Evolutionary conservation across 92 coral and sea anemone species (phyloP).

Genomic region (Actinernus sp.): DNA sequence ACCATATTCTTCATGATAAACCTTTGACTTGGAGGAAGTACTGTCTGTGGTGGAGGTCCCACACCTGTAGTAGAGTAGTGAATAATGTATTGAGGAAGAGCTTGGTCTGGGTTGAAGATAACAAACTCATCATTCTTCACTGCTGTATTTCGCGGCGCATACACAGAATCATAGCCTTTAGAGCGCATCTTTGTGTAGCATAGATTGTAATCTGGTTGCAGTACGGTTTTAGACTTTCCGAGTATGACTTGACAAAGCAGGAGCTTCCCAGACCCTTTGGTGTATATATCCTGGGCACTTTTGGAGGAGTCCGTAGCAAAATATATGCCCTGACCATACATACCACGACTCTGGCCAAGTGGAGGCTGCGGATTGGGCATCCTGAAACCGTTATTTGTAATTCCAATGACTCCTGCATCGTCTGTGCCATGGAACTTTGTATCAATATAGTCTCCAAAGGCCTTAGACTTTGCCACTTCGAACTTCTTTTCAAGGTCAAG

Average conservation of each 20-base stretch:
- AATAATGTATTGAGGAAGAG: slow-evolving; percentile 45
- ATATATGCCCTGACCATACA: slow-evolving; percentile 42
- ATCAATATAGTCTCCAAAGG: slow-evolving; percentile 33
- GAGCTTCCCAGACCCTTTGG: slow-evolving; percentile 35
- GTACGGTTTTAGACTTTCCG: slow-evolving; percentile 15
- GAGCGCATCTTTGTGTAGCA: slow-evolving; percentile 7
- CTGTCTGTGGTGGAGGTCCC: slow-evolving; percentile 1
- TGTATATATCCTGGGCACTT: slow-evolving; percentile 28
- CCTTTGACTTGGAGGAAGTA: neutral
- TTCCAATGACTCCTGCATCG: slow-evolving; percentile 23
- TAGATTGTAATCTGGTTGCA: slow-evolving; percentile 4
- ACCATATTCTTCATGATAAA: slow-evolving; percentile 1
- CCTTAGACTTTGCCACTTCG: slow-evolving; percentile 28
- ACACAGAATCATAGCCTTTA: neutral
- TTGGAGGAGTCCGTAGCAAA: slow-evolving; percentile 41
- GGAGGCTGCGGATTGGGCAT: slow-evolving; percentile 28
- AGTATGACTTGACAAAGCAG: slow-evolving; percentile 31
- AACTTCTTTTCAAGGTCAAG: slow-evolving; percentile 29
- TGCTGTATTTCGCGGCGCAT: slow-evolving; percentile 17
- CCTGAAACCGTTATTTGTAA: slow-evolving; percentile 22
- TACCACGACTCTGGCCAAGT: slow-evolving; percentile 20
- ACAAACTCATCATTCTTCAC: slow-evolving; percentile 54
- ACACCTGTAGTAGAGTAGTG: slow-evolving; percentile 2
- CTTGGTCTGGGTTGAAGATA: slow-evolving; percentile 43
- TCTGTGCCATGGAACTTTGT: slow-evolving; percentile 26